A percentile compares a stretch with the other conserved stretches of the same genome.
phyloP scores from a whole-genome alignment of 2,797 vertebrate genomes.

The Microcaecilia unicolor region DNA sequence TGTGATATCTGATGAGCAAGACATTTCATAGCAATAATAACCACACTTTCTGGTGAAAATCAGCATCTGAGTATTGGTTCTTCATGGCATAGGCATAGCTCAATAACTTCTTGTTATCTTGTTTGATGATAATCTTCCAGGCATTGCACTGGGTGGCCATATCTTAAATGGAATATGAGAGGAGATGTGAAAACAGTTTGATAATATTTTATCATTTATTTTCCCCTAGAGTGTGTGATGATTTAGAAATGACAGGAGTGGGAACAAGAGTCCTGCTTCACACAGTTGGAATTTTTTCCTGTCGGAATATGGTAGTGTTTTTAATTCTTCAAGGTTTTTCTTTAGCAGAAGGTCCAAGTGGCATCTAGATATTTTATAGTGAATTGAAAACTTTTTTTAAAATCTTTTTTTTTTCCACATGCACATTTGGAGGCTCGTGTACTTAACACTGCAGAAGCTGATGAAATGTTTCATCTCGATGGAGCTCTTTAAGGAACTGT shows the following conservation, averaged over 20 bases:
- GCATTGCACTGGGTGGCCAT: conserved; percentile 3
- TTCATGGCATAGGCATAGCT: too few relatives aligned
- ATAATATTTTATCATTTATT: conserved; percentile 43
- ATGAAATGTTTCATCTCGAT: too few relatives aligned
- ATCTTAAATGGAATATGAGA: conserved; percentile 6
- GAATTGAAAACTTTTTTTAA: conserved; percentile 26
- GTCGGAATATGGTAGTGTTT: conserved; percentile 42
- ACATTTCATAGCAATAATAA: too few relatives aligned
- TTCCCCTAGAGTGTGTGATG: conserved; percentile 42
- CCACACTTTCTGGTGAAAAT: too few relatives aligned
- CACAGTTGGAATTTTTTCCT: conserved; percentile 43
- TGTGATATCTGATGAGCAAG: too few relatives aligned
- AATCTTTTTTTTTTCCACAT: not conserved
- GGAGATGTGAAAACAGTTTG: conserved; percentile 9
- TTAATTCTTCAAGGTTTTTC: conserved; percentile 29
- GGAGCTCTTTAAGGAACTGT: too few relatives aligned
- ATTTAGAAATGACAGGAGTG: conserved; percentile 44
- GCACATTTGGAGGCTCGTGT: conserved; percentile 9
- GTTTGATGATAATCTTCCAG: too few relatives aligned
- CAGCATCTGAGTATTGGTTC: too few relatives aligned
- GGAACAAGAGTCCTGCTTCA: conserved; percentile 36
- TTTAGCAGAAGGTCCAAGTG: conserved; percentile 40
- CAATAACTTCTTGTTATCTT: too few relatives aligned
- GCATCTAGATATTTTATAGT: conserved; percentile 37
- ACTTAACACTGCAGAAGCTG: too few relatives aligned